Evolutionary conservation across 2,113 vertebrate genomes (phyloP), one percentile per base, ranked within the genome.

Genomic region (Esox niger): DNA sequence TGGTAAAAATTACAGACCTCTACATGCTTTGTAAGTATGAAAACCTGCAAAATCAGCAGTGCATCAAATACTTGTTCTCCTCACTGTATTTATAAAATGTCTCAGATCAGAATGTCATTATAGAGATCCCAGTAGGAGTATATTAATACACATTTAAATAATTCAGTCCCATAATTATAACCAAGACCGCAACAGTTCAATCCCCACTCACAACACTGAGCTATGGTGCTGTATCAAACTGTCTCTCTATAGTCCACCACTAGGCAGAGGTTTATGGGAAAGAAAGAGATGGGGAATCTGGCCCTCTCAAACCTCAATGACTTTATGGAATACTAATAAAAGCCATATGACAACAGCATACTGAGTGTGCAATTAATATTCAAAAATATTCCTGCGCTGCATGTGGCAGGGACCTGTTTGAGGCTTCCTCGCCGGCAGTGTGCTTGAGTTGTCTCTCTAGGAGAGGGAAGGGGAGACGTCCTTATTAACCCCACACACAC

Each of bases 241-340:
- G 72, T 73, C 47, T 20, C n/a, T 49, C 6, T 49, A 49, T 49
- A 49, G 47, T 15, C 6, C 10, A 49, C 47, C 6, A 21, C 35
- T 6, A 11, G 35, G 35, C 11, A 38, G 5, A 15, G 74, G 49
- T 62, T 54, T 60, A 69, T 58, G 66, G 73, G 70, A 82, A 69
- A 75, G 79, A 78, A 72, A 79, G 77, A 77, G 79, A 80, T 70
- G 30, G 63, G 75, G 75, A 88, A 89, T 86, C 83, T 89, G 88
- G 83, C 76, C 76, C 83, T 86, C 79, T 88, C 82, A 81, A 67
- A 61, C 75, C 87, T 88, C 86, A 87, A 87, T 83, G 81, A 78
- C 63, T 84, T 84, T 83, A 90, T 88, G 82, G 88, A 89, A 90
- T 87, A 84, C 89, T 89, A 90, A 90, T 91, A 87, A 89, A 90